A percentile compares a stretch with the other conserved stretches of the same genome.
These are phyloP conservation scores for Nothoprocta perdicaria DNA, from an alignment of 2,113 vertebrate species.

Conservation along the genomic window DNA sequence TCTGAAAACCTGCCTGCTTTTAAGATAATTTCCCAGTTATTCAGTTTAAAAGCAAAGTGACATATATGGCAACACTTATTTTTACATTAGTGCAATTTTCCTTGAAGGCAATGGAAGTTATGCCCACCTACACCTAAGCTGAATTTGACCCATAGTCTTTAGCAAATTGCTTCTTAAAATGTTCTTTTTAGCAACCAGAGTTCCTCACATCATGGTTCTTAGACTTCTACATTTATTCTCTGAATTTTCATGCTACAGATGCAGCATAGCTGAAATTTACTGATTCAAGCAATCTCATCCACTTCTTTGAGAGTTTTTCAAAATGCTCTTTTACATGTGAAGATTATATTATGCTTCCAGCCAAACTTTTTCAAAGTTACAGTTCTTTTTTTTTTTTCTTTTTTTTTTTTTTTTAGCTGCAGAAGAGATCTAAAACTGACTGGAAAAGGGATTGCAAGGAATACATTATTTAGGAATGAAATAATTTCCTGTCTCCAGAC, in stretches of 20 bases:
- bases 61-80: not conserved
- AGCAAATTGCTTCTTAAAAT: not conserved
- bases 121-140: not conserved
- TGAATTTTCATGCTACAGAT: not conserved
- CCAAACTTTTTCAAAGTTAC: not conserved
- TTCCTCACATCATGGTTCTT: not conserved
- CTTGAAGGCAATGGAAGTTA: not conserved
- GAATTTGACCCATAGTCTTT: not conserved
- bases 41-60: slow-evolving; percentile 2
- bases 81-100: slow-evolving; percentile 6
- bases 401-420: not conserved
- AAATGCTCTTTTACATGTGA: not conserved
- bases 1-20: slow-evolving; percentile 9
- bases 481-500: not conserved
- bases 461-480: not conserved
- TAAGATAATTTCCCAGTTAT: not conserved
- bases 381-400: too few species aligned
- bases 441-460: accelerated
- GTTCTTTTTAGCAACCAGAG: not conserved
- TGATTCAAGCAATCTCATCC: not conserved
- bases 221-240: not conserved
- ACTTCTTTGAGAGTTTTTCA: not conserved
- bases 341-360: not conserved
- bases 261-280: not conserved
- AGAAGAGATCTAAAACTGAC: not conserved